phyloP scores from a whole-genome alignment of 2,113 vertebrate species.

The Zonotrichia leucophrys region DNA sequence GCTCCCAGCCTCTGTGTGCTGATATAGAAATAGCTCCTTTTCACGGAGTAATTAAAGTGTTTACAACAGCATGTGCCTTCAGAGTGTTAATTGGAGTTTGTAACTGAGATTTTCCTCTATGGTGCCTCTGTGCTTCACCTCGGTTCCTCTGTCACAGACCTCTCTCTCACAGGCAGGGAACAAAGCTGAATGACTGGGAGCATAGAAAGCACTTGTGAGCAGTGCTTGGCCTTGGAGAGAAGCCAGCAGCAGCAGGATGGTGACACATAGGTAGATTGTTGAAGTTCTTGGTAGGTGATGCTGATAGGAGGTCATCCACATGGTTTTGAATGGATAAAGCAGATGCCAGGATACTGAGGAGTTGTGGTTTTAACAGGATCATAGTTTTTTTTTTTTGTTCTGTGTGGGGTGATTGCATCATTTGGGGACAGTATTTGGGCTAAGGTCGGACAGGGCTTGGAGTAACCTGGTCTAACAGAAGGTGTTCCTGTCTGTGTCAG shows the following conservation, averaged over 20 bases:
- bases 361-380: neutral
- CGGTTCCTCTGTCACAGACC: neutral
- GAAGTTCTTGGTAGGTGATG: neutral
- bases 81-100: neutral
- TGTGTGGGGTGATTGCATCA: neutral
- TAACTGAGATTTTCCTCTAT: neutral
- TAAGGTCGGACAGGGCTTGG: neutral
- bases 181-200: neutral
- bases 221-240: neutral
- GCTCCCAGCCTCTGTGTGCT: neutral
- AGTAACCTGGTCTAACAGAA: rapidly evolving
- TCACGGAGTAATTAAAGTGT: neutral
- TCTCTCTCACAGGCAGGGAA: neutral
- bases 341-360: neutral
- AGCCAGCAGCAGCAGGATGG: neutral
- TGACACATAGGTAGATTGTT: neutral
- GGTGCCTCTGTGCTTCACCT: neutral
- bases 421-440: neutral
- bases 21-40: neutral
- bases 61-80: neutral
- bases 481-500: neutral
- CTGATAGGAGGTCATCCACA: neutral
- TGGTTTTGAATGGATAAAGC: neutral
- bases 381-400: neutral
- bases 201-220: neutral